phyloP scores from a whole-genome alignment of 1,140 invertebrate genomes.

The Drosophila guanche region DNA sequence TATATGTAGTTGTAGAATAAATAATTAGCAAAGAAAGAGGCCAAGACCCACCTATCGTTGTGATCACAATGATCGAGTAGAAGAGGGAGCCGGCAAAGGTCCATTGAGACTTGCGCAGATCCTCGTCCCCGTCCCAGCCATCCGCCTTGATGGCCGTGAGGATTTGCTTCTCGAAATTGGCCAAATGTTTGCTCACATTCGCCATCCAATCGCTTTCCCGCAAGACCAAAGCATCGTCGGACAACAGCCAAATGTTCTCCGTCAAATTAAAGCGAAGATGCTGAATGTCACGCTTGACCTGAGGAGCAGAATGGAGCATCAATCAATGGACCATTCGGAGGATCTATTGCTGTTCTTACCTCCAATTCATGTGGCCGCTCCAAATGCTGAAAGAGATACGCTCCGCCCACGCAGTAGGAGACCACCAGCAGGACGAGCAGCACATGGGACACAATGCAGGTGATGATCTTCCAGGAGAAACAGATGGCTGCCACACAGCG shows the following conservation, averaged over 20 bases:
- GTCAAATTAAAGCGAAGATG: constrained; percentile 90
- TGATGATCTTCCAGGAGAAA: constrained; percentile 90
- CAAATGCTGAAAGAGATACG: constrained; percentile 92
- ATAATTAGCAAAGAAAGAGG: constrained; percentile 3
- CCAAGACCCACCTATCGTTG: constrained; percentile 92
- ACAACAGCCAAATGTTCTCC: constrained; percentile 91
- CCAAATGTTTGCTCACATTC: constrained; percentile 73
- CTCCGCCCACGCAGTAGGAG: constrained; percentile 94
- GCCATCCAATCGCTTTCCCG: constrained; percentile 72
- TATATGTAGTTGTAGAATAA: constrained; percentile 34
- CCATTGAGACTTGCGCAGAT: constrained; percentile 91
- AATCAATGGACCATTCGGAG: not conserved
- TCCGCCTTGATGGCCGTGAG: constrained; percentile 93
- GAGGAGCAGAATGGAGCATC: not conserved
- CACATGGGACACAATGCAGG: constrained; percentile 94
- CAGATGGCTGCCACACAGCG: constrained; percentile 85
- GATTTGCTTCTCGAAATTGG: constrained; percentile 91
- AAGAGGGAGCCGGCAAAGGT: constrained; percentile 95
- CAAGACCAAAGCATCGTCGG: constrained; percentile 84
- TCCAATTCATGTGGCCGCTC: constrained; percentile 90
- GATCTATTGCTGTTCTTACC: constrained; percentile 80
- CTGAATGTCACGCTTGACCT: constrained; percentile 92
- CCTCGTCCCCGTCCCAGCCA: constrained; percentile 96
- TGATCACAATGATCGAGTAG: constrained; percentile 98
- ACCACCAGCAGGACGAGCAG: constrained; percentile 92